A percentile compares a stretch with the other conserved stretches of the same genome.
phyloP scores from a whole-genome alignment of 2,113 vertebrate species.

The Lampris incognitus region DNA sequence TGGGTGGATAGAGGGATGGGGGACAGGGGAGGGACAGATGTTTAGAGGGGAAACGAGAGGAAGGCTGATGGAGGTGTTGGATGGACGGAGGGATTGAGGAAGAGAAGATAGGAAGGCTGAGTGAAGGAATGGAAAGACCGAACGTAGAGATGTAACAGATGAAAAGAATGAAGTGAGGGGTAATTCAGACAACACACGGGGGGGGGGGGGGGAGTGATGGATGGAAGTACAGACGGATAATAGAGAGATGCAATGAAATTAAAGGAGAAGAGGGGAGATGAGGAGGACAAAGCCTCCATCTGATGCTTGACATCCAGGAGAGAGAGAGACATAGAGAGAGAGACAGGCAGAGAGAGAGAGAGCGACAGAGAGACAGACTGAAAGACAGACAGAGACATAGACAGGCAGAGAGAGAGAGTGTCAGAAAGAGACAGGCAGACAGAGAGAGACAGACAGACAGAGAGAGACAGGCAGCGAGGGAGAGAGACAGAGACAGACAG shows the following conservation, averaged over 20 bases:
- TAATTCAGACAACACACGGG: conserved; percentile 77
- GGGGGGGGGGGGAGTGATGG: conserved; percentile 41
- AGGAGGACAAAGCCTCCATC: no score
- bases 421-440: conserved; percentile 9
- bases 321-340: conserved; percentile 56
- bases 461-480: not conserved
- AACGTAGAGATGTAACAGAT: no score
- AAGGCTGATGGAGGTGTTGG: not conserved
- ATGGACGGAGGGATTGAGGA: conserved; percentile 65
- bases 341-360: conserved; percentile 34
- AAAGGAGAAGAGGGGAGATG: conserved; percentile 43
- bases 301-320: no score
- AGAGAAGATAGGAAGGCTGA: not conserved
- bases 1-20: not conserved
- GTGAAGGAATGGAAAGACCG: no score
- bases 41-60: conserved; percentile 58
- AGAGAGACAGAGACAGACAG: not conserved
- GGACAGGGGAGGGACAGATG: no score
- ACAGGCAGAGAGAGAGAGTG: no score
- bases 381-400: no score
- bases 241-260: no score
- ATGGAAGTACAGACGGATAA: no score
- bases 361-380: not conserved
- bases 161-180: not conserved
- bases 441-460: not conserved